Conservation (phyloP, 2,888 invertebrate species). For the Peribatodes rhomboidaria region DNA sequence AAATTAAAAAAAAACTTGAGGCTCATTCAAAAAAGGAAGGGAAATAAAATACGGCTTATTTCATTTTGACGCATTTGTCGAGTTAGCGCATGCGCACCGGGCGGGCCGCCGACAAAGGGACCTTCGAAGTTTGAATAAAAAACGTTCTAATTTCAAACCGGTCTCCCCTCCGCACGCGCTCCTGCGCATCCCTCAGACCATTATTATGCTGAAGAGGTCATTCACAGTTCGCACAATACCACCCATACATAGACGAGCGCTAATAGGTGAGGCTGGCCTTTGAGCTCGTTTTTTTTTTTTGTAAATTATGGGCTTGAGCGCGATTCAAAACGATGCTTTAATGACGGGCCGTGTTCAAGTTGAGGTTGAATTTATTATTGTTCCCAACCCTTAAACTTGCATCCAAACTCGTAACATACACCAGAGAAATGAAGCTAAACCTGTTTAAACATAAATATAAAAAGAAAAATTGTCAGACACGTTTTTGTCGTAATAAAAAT, state of each 20-base stretch:
- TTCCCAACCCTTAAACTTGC: constrained; percentile 3
- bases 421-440: neutral
- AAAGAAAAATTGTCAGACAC: constrained; percentile 2
- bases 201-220: constrained; percentile 86
- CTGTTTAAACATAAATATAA: neutral
- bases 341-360: constrained; percentile 36
- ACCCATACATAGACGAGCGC: constrained; percentile 68
- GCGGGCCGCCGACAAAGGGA: constrained; percentile 83
- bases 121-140: constrained; percentile 69
- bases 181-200: constrained; percentile 84
- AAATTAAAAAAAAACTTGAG: constrained; percentile 65
- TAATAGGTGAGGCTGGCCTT: constrained; percentile 71
- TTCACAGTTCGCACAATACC: constrained; percentile 85
- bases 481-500: constrained; percentile 18
- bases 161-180: constrained; percentile 83
- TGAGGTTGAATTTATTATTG: constrained; percentile 23
- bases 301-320: constrained; percentile 46
- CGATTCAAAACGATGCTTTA: constrained; percentile 42
- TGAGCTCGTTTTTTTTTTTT: constrained; percentile 57
- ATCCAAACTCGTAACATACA: neutral
- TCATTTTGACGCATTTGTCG: constrained; percentile 85
- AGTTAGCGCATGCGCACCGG: constrained; percentile 84
- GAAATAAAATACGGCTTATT: constrained; percentile 84
- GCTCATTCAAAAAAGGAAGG: constrained; percentile 72
- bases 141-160: constrained; percentile 87